These are phyloP conservation scores for Acanthisitta chloris DNA, from an alignment of 2,113 vertebrate species.

Conservation along the genomic window DNA sequence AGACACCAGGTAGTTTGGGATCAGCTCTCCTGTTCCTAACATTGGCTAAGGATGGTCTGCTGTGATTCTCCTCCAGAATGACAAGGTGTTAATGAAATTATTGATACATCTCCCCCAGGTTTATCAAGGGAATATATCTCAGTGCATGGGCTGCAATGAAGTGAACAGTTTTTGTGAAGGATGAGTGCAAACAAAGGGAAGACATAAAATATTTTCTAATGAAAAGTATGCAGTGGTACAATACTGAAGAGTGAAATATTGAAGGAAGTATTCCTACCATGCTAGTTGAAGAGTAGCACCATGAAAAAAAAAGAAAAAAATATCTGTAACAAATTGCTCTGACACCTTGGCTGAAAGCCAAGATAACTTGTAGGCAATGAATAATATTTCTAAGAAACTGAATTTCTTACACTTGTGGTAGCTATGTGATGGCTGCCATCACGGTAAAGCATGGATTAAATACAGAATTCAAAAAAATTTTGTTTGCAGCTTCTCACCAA, in stretches of 20 bases:
- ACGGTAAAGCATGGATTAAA: not conserved
- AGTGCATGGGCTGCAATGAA: not conserved
- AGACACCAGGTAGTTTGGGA: not conserved
- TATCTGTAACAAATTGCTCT: not conserved
- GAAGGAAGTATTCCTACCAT: not conserved
- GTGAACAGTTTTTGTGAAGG: not conserved
- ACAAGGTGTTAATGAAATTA: not conserved
- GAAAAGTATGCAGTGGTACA: not conserved
- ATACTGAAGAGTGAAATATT: not conserved
- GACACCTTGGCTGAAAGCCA: not conserved
- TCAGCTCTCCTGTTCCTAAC: not conserved
- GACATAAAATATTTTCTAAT: not conserved
- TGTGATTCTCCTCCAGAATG: not conserved
- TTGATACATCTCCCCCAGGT: not conserved
- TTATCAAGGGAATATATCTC: not conserved
- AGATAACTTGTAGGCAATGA: not conserved
- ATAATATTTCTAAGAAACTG: not conserved
- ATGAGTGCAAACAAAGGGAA: not conserved
- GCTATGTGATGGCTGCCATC: not conserved
- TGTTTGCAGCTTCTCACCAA: not conserved
- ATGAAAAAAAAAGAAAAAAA: not conserved
- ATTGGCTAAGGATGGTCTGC: not conserved
- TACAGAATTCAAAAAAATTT: not conserved
- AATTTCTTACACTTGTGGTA: not conserved
- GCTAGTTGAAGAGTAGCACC: not conserved